phyloP scores from a whole-genome alignment of 1,140 invertebrate genomes.

The Dendroctonus ponderosae region DNA sequence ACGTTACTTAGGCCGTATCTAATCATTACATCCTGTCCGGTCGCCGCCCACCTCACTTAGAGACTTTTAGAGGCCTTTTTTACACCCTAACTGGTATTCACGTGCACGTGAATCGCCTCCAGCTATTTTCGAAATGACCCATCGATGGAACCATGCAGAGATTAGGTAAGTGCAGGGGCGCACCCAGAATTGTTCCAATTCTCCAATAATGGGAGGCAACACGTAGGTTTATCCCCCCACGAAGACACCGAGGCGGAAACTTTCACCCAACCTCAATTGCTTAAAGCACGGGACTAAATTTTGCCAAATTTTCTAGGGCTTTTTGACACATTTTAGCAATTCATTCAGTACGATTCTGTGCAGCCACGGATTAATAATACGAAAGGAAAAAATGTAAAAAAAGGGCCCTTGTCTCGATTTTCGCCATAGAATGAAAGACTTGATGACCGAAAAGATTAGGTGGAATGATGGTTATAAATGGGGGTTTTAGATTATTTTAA shows the following conservation, averaged over 20 bases:
- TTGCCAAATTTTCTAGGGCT: too few species aligned
- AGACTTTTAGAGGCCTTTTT: constrained; percentile 36
- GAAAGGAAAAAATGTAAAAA: constrained; percentile 9
- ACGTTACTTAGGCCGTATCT: constrained; percentile 36
- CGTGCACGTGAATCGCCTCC: constrained; percentile 44
- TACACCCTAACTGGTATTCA: constrained; percentile 36
- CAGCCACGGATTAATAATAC: not conserved
- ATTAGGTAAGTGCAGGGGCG: constrained; percentile 16
- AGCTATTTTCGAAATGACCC: constrained; percentile 37
- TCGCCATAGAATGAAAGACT: constrained; percentile 26
- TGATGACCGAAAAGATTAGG: constrained; percentile 27
- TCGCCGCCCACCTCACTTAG: constrained; percentile 38
- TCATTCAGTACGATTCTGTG: constrained; percentile 1
- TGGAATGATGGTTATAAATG: constrained; percentile 31
- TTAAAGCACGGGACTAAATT: too few species aligned
- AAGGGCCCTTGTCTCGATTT: constrained; percentile 25
- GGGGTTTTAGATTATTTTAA: constrained; percentile 28
- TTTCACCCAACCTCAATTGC: not conserved
- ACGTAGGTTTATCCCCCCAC: not conserved
- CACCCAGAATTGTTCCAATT: not conserved
- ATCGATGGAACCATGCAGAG: constrained; percentile 13
- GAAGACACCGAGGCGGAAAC: not conserved
- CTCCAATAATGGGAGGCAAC: too few species aligned
- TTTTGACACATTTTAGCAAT: not conserved
- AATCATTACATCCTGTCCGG: constrained; percentile 41